Base-by-base conservation (phyloP, 2,113 vertebrate species). In the Oncorhynchus mykiss region DNA sequence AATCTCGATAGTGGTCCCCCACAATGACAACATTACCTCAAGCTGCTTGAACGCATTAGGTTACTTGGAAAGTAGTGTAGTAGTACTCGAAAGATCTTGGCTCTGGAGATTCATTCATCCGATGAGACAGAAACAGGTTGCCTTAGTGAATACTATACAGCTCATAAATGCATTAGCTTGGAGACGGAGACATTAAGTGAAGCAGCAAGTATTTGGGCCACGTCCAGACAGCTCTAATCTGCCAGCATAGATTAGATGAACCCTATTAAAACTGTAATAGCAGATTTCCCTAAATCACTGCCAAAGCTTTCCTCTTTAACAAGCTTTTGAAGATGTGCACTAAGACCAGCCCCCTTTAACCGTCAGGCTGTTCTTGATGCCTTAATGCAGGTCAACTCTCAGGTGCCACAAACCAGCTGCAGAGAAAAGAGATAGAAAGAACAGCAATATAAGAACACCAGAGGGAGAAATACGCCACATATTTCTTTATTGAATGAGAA, bases 351-450 rank as follows among this genome's bases (percentile, higher is more conserved):
- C 89, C 86, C 82, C 18, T 89, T 91, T 89, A 93, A 82, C 77
- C 76, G 66, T 85, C 88, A 84, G 80, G 77, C 87, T 82, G 69
- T 83, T 88, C 87, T 83, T 88, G 82, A 92, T 86, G 90, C 89
- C 89, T 92, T 91, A 90, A 91, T 90, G 85, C 89, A 87, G 88
- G 90, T 91, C 89, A 91, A 76, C 82, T 88, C 82, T 74, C 78
- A 88, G 84, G 89, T 76, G 79, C 85, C 49, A 82, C 84, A 70
- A 27, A 64, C 31, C 39, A 91, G 88, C 81, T 87, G 87, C 84
- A 82, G 80, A 84, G 76, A 73, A 67, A 59, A 65, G 75, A n/a
- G 71, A n/a, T 54, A 72, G 48, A 78, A 76, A 71, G 81, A 78
- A 31, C 39, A 45, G 39, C 9, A 45, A 45, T 8, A 45, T 9